These are phyloP conservation scores for Mercenaria mercenaria DNA, from an alignment of 1,140 invertebrate genomes.

Conservation along the genomic window DNA sequence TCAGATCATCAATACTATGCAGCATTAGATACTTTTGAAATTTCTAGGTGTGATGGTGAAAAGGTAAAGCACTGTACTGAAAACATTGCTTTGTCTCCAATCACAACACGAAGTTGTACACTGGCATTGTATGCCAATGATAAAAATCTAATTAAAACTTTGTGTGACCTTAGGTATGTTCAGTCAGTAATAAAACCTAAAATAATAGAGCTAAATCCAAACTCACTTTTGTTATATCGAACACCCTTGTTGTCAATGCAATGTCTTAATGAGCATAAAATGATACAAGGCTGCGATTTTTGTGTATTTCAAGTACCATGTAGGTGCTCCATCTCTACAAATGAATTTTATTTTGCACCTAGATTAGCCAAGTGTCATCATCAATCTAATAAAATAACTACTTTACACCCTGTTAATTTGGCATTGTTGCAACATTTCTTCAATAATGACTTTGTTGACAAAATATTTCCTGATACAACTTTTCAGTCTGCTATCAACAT, in stretches of 20 bases:
- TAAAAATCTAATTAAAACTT: neutral
- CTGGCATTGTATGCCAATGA: constrained; percentile 48
- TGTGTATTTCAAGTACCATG: constrained; percentile 56
- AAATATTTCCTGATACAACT: neutral
- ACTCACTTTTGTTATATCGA: constrained; percentile 42
- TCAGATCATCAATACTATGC: constrained; percentile 36
- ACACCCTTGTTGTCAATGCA: constrained; percentile 34
- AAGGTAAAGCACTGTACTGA: neutral
- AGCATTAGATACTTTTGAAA: neutral
- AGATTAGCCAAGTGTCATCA: constrained; percentile 47
- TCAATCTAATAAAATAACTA: constrained; percentile 33
- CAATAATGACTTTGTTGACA: neutral
- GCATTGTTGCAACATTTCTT: constrained; percentile 17
- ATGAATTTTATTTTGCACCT: constrained; percentile 27
- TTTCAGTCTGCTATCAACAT: constrained; percentile 12
- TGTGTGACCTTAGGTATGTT: constrained; percentile 57
- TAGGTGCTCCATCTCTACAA: constrained; percentile 55
- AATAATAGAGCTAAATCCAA: constrained; percentile 49
- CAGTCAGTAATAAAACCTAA: constrained; percentile 12
- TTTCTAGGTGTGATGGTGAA: constrained; percentile 34
- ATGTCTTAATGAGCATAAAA: constrained; percentile 27
- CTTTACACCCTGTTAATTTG: constrained; percentile 26
- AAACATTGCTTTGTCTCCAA: constrained; percentile 42
- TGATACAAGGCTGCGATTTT: constrained; percentile 52
- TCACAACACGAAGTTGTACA: constrained; percentile 36